Evolutionary conservation across 2,797 vertebrate genomes (phyloP).

Genomic region (Notolabrus celidotus): DNA sequence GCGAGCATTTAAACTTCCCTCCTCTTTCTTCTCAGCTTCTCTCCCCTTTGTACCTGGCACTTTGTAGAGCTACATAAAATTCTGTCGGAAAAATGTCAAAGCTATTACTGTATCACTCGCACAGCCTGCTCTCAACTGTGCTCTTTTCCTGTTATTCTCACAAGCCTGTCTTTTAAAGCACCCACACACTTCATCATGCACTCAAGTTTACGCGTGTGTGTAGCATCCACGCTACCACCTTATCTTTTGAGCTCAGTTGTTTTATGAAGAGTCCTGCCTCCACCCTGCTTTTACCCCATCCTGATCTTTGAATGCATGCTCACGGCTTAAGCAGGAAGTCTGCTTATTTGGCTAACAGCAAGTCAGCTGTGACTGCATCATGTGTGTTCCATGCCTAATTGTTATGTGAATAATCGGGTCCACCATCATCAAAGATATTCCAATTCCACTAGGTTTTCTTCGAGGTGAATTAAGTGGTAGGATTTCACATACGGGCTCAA

Average conservation of each 20-base stretch:
- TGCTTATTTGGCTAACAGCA: slow-evolving; percentile 22
- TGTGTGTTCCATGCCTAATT: not conserved
- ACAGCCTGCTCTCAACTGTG: slow-evolving; percentile 44
- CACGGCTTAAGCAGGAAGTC: slow-evolving; percentile 40
- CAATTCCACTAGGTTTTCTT: not conserved
- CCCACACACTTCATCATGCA: slow-evolving; percentile 39
- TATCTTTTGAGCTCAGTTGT: slow-evolving; percentile 42
- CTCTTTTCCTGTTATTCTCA: slow-evolving; percentile 66
- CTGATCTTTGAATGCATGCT: slow-evolving; percentile 2
- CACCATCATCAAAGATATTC: not conserved
- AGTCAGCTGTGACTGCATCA: slow-evolving; percentile 7
- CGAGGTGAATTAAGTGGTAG: not conserved
- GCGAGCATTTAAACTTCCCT: slow-evolving; percentile 39
- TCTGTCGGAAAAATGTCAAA: slow-evolving; percentile 81
- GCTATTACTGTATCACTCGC: slow-evolving; percentile 63
- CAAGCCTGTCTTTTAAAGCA: slow-evolving; percentile 59
- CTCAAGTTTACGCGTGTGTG: slow-evolving; percentile 15
- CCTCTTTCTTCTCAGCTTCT: slow-evolving; percentile 27
- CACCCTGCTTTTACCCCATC: not conserved
- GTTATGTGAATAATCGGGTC: not conserved
- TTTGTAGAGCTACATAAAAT: slow-evolving; percentile 59
- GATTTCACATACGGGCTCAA: not conserved
- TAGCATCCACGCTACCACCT: not conserved
- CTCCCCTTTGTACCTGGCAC: slow-evolving; percentile 49
- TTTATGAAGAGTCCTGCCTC: not conserved